Conservation (phyloP, 1,140 invertebrate species). For the Diuraphis noxia region DNA sequence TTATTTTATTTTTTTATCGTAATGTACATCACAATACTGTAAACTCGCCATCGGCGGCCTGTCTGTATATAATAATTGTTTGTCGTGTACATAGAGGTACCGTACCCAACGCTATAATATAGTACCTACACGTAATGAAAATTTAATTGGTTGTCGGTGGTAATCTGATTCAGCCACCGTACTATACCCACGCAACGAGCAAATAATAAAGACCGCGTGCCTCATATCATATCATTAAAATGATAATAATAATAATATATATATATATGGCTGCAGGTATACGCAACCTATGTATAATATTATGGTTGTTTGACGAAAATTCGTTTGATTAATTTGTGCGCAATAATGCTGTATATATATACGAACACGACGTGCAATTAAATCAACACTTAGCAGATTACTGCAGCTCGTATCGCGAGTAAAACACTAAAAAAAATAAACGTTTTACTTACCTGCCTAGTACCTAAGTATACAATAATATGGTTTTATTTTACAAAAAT, state of each 20-base stretch:
- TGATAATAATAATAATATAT: neutral
- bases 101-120: neutral
- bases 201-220: neutral
- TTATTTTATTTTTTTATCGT: too few relatives aligned
- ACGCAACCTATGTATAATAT: neutral
- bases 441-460: too few relatives aligned
- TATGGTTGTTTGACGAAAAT: neutral
- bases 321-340: conserved; percentile 13
- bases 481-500: neutral
- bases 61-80: neutral
- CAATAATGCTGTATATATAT: neutral
- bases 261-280: too few relatives aligned
- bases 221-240: neutral
- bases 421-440: neutral
- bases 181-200: neutral
- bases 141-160: neutral
- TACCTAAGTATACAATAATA: too few relatives aligned
- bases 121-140: neutral
- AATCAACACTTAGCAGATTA: neutral
- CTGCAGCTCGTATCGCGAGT: neutral
- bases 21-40: neutral
- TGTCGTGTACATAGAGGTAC: neutral
- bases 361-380: neutral
- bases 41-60: neutral
- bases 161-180: neutral